Evolutionary conservation across 2,797 vertebrate species (phyloP), one percentile per base, ranked within the genome.

Genomic region (Ambastaia sidthimunki): DNA sequence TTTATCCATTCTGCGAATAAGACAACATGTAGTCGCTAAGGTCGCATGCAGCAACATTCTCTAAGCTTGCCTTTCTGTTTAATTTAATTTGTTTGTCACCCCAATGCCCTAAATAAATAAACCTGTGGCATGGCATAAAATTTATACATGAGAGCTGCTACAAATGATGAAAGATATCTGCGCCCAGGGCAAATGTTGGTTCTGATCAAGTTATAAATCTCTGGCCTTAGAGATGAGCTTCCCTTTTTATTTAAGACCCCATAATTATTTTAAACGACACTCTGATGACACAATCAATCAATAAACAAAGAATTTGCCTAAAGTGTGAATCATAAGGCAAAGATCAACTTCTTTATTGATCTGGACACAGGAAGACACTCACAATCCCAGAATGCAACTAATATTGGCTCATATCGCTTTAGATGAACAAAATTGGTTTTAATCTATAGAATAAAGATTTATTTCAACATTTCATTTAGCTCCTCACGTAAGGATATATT

Each of bases 331-430:
- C 54, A 63, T 59, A 59, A 62, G 66, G 25, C 67, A 63, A 71
- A 63, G 59, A 28, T 16, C 47, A 71, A 65, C 34, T 44, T 52
- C 15, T 71, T 16, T 18, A 41, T 62, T 71, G 19, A 15, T 54
- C 28, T 25, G 28, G 19, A 78, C 28, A 52, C 57, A 71, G n/a
- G 55, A 63, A 71, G 44, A 63, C 25, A 52, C 21, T 65, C 15
- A 21, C 25, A 78, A 65, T 65, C 19, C 16, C 19, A 2, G 19
- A 31, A 12, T 59, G 66, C 57, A 41, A 41, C 37, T 41, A 41
- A 9, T 2, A 1, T 18, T n/a, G n/a, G n/a, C n/a, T n/a, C n/a
- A n/a, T 6, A 16, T 18, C 18, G 15, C 50, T 41, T 44, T 44
- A 28, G 2, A 28, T 28, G 2, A 44, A 52, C 50, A 52, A 52